Conservation (phyloP, 1,140 invertebrate genomes). For the Eueides isabella region DNA sequence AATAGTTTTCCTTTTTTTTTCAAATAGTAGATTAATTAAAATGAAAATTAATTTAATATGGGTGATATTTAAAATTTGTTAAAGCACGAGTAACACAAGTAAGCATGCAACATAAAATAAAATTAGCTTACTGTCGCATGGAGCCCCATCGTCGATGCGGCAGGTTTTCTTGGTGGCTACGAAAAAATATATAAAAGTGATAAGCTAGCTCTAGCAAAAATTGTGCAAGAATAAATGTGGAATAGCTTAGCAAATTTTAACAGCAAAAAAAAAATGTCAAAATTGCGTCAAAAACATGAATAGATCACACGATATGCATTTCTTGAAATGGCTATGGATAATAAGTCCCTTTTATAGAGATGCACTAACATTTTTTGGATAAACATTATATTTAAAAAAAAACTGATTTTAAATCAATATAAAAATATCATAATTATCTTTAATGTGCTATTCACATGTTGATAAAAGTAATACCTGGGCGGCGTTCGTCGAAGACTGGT, state of each 20-base stretch:
- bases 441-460: background rate
- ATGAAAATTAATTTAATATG: background rate
- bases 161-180: conserved; percentile 86
- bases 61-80: background rate
- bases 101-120: conserved; percentile 45
- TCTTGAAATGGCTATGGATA: background rate
- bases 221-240: conserved; percentile 28
- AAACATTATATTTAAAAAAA: background rate
- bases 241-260: conserved; percentile 14
- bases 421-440: background rate
- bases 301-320: background rate
- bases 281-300: background rate
- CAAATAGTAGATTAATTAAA: background rate
- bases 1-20: too few species aligned
- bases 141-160: conserved; percentile 89
- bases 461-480: conserved; percentile 83
- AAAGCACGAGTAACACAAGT: background rate
- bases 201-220: conserved; percentile 47
- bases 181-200: conserved; percentile 57
- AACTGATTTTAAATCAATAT: background rate
- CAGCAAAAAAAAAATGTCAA: background rate
- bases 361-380: too few species aligned
- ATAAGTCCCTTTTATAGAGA: too few species aligned
- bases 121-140: conserved; percentile 88
- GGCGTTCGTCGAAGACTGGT: conserved; percentile 89